These are phyloP conservation scores for Cirrhinus mrigala DNA, from an alignment of 2,797 vertebrate species.

Conservation along the genomic window DNA sequence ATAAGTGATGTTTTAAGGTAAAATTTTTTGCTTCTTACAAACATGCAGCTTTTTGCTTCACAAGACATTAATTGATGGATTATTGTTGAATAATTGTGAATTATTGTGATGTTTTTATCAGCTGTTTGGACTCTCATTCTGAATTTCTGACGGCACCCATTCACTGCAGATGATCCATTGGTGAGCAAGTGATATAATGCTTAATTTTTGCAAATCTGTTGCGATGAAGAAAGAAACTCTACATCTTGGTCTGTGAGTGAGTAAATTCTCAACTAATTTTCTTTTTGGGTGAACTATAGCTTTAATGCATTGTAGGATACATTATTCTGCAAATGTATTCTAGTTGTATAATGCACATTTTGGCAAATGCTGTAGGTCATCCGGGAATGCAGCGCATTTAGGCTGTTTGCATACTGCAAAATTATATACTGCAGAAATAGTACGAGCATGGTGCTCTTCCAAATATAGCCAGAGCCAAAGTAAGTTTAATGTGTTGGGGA, in stretches of 20 bases:
- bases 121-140: no score
- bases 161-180: not conserved
- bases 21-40: not conserved
- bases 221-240: not conserved
- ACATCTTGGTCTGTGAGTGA: not conserved
- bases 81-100: not conserved
- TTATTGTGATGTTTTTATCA: not conserved
- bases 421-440: slow-evolving; percentile 13
- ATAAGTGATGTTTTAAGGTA: not conserved
- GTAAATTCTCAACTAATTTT: not conserved
- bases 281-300: not conserved
- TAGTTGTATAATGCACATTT: not conserved
- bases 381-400: slow-evolving; percentile 2
- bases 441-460: not conserved
- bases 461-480: slow-evolving; percentile 24
- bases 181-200: not conserved
- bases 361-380: not conserved
- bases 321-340: not conserved
- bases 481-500: not conserved
- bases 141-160: not conserved
- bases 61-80: not conserved
- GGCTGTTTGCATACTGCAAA: not conserved
- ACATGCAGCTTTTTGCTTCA: not conserved
- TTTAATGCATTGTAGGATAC: not conserved
- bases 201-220: not conserved